Evolutionary conservation across 64 coral and sea anemone species (phyloP), one percentile per base, ranked within the genome.

Genomic region (Montipora efflorescens): DNA sequence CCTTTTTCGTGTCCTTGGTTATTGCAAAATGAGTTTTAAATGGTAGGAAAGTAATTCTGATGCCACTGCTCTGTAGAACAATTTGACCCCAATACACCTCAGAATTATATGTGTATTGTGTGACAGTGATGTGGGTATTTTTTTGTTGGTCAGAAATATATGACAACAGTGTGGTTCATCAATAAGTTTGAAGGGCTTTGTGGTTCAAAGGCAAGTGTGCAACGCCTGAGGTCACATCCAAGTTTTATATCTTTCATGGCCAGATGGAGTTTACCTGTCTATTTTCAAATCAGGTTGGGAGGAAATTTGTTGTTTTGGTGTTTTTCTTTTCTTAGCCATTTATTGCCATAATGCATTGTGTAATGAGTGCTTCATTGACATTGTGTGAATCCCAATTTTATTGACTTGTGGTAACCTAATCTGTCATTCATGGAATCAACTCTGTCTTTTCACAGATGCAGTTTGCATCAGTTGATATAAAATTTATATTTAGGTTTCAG

Each of bases 211-310:
- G 90, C 92, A 2, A 96, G 95, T 88, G 89, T 99, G 8, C 91
- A 88, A 73, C 80, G 95, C 76, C 90, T 99, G 53, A 78, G 98
- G 28, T 79, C 67, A 81, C 98, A 99, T 70, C 90, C 84, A 16
- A 94, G 95, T 69, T 99, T 94, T 45, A 94, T 62, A 76, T 82
- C 92, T 43, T 96, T 99, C 11, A 87, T 99, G 80, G 91, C 95
- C 23, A 78, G 94, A 62, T 99, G 98, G 98, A 99, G 98, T 82
- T 89, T 99, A 51, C 98, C 98, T 48, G 95, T 99, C 3, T 99
- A 99, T 73, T 99, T 96, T 87, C 98, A 99, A 83, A 99, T 99
- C 61, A 99, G 98, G 98, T 99, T 62, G 7, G 52, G 48, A 20
- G 3, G 22, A 28, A 69, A 64, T 64, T 11, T 64, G 11, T 64